These are phyloP conservation scores for Antennarius striatus DNA, from an alignment of 2,113 vertebrate species.

Conservation along the genomic window DNA sequence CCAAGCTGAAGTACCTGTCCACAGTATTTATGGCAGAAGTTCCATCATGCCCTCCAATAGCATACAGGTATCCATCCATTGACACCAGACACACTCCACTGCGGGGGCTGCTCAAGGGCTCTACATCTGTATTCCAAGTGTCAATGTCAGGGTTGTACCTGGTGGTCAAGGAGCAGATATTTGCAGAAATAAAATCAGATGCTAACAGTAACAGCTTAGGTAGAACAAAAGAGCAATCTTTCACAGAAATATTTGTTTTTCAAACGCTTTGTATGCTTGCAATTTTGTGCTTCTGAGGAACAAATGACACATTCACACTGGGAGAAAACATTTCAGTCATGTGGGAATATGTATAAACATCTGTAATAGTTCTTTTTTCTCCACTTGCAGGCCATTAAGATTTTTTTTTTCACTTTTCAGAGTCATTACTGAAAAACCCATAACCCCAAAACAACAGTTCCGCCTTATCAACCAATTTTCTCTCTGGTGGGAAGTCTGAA, in stretches of 20 bases:
- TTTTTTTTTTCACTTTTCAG: slow-evolving; percentile 16
- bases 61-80: slow-evolving; percentile 70
- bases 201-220: background rate
- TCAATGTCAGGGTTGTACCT: slow-evolving; percentile 72
- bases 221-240: background rate
- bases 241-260: too few species aligned
- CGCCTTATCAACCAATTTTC: background rate
- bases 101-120: slow-evolving; percentile 69
- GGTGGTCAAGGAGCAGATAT: slow-evolving; percentile 21
- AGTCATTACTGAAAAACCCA: slow-evolving; percentile 17
- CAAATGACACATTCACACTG: slow-evolving; percentile 1
- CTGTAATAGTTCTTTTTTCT: slow-evolving; percentile 23
- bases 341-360: slow-evolving; percentile 21
- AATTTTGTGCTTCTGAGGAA: slow-evolving; percentile 4
- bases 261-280: background rate
- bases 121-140: slow-evolving; percentile 74
- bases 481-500: background rate
- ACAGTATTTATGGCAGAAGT: slow-evolving; percentile 64
- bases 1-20: slow-evolving; percentile 58
- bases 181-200: slow-evolving; percentile 6
- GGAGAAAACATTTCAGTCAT: slow-evolving; percentile 1
- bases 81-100: slow-evolving; percentile 65
- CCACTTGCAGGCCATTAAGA: slow-evolving; percentile 10
- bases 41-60: slow-evolving; percentile 69
- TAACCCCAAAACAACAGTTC: slow-evolving; percentile 10